These are phyloP conservation scores for Lathamus discolor DNA, from an alignment of 2,113 vertebrate species.

Conservation along the genomic window DNA sequence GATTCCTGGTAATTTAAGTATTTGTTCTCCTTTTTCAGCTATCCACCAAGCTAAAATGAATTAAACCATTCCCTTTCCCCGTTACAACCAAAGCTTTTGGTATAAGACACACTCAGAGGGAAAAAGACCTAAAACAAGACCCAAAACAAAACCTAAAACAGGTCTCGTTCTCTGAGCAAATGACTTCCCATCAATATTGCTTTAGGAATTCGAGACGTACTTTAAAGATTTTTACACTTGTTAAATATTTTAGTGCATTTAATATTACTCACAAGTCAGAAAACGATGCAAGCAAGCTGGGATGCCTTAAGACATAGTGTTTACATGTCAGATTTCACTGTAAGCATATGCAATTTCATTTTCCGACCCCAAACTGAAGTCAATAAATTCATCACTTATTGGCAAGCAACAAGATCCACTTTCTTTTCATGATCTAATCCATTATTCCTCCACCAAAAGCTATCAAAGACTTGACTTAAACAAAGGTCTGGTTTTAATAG, in stretches of 20 bases:
- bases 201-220: slow-evolving; percentile 39
- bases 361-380: background rate
- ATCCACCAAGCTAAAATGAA: slow-evolving; percentile 4
- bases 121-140: background rate
- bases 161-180: background rate
- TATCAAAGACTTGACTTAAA: background rate
- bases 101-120: background rate
- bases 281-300: background rate
- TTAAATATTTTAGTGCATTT: slow-evolving; percentile 64
- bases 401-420: background rate
- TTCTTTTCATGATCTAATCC: background rate
- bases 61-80: background rate
- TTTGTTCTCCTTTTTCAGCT: background rate
- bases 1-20: background rate
- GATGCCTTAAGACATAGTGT: background rate
- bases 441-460: background rate
- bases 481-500: background rate
- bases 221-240: slow-evolving; percentile 54
- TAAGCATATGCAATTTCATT: slow-evolving; percentile 42
- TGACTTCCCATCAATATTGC: slow-evolving; percentile 47
- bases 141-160: background rate
- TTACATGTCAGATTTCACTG: background rate
- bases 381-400: slow-evolving; percentile 21
- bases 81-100: background rate
- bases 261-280: slow-evolving; percentile 13